These are phyloP conservation scores for Oryzias celebensis DNA, from an alignment of 2,113 vertebrate genomes.

Conservation along the genomic window DNA sequence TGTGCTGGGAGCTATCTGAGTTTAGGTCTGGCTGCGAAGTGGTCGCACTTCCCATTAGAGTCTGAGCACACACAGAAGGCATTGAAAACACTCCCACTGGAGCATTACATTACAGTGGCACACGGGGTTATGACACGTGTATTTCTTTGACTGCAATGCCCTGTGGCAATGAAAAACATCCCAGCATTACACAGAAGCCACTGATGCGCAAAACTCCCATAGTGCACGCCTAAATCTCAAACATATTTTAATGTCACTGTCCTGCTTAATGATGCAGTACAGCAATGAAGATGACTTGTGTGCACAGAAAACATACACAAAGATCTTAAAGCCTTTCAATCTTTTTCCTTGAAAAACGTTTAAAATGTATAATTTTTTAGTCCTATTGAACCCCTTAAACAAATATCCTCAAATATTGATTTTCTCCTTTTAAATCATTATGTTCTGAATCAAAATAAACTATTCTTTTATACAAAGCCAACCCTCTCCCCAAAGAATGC, in stretches of 20 bases:
- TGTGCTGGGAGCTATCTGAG: conserved; percentile 22
- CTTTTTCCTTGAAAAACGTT: too few species aligned
- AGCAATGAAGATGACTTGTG: too few species aligned
- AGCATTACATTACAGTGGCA: conserved; percentile 36
- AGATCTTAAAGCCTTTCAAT: too few species aligned
- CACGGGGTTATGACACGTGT: conserved; percentile 48
- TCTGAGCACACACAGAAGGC: conserved; percentile 35
- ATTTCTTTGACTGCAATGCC: conserved; percentile 30
- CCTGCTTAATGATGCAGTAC: too few species aligned
- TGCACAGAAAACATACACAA: too few species aligned
- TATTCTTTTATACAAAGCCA: too few species aligned
- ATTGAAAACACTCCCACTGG: conserved; percentile 37
- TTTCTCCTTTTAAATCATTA: too few species aligned
- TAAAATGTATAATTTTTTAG: too few species aligned
- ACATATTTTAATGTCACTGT: not conserved
- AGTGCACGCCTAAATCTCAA: not conserved
- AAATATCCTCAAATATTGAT: too few species aligned
- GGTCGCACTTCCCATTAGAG: conserved; percentile 55
- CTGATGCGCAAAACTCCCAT: not conserved
- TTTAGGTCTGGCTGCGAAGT: conserved; percentile 34
- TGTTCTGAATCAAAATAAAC: too few species aligned
- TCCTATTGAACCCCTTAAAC: too few species aligned
- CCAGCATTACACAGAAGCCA: conserved; percentile 4
- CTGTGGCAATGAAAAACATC: conserved; percentile 11
- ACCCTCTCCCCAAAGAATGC: too few species aligned